Percentiles rank a stretch among this genome's conserved stretches.
Conservation (phyloP, 2,797 vertebrate genomes). For the Psittacula echo region DNA sequence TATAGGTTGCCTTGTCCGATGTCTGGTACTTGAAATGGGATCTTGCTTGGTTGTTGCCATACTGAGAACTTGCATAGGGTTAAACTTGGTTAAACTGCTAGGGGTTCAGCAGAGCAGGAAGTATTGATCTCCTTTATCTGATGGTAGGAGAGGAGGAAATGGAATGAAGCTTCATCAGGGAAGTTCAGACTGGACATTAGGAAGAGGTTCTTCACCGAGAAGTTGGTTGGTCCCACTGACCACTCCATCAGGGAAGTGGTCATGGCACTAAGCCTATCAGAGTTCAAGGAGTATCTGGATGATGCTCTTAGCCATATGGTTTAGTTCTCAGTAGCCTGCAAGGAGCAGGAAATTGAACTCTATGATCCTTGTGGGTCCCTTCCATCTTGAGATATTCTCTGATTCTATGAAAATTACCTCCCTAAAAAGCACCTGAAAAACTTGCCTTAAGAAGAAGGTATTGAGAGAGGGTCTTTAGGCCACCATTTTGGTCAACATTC, state of each 20-base stretch:
- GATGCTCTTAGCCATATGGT: background rate
- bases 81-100: background rate
- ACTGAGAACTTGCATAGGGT: background rate
- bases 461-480: background rate
- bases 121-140: background rate
- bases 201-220: background rate
- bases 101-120: background rate
- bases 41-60: background rate
- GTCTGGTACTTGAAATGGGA: background rate
- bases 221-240: background rate
- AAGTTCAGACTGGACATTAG: background rate
- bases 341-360: background rate
- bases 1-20: background rate
- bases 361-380: background rate
- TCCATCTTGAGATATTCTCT: background rate
- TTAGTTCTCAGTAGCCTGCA: background rate
- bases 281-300: background rate
- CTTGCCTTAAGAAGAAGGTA: background rate
- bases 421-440: background rate
- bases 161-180: background rate
- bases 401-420: background rate
- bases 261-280: background rate
- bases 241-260: background rate
- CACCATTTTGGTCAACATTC: background rate
- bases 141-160: fast-evolving